Base-by-base conservation (phyloP, 2,888 invertebrate genomes). In the Resseliella maxima region DNA sequence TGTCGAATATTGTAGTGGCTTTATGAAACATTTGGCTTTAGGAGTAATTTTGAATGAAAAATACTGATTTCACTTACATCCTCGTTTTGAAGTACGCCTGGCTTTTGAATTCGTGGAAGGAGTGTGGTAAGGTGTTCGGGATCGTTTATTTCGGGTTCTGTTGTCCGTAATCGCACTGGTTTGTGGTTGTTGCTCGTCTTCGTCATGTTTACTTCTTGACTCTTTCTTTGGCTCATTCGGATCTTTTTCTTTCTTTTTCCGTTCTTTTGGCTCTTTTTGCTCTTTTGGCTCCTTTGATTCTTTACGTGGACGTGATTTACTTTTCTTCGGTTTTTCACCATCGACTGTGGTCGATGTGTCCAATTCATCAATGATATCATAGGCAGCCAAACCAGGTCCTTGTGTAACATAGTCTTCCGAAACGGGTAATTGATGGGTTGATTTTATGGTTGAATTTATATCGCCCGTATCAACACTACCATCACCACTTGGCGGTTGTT, bases 381-480 rank as follows among this genome's bases (percentile, higher is more conserved):
- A 36, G 12, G 81, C 83, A 0, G 81, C 85, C 88, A 94, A 92
- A 72, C 96, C 96, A 86, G 95, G 95, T 50, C 95, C 96, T 85
- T 96, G 95, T 72, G 96, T 96, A 36, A 96, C 96, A 91, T 95
- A 95, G 91, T 96, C 96, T 91, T 96, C 96, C 24, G 96, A 96
- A 27, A 96, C 95, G 2, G 96, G 96, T 88, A 96, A 91, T 88
- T 94, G 93, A 89, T 93, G 90, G 38, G 88, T 88, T 35, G 88
- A 88, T 35, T 88, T 87, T 50, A 88, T 88, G 8, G 86, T 41
- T 86, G 90, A 21, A 90, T 90, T 87, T 87, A 88, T 81, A 89
- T 89, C 92, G 86, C 93, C 91, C 36, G 89, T 89, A 10, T 88
- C 87, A 6, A 86, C 81, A 85, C 45, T 86, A 1, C 86, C 81